These are phyloP conservation scores for Danionella cerebrum DNA, from an alignment of 2,113 vertebrate species.

Conservation along the genomic window DNA sequence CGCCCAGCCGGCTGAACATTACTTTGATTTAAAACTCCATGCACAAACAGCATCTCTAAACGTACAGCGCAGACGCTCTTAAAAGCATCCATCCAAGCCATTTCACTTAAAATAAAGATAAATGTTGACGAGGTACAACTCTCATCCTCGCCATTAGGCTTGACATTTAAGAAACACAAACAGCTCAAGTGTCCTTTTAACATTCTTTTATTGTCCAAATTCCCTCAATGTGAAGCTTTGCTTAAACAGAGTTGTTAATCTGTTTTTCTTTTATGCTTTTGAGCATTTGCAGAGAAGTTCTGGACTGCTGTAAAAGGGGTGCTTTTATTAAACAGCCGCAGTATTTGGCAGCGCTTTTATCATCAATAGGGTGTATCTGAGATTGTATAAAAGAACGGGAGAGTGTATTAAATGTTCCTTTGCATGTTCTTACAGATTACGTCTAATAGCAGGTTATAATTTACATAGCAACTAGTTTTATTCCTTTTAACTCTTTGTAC, in stretches of 20 bases:
- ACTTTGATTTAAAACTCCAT: conserved; percentile 25
- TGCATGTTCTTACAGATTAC: background rate
- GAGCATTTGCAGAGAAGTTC: conserved; percentile 20
- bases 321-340: conserved; percentile 21
- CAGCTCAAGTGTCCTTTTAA: conserved; percentile 64
- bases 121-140: conserved; percentile 49
- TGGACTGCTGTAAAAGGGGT: background rate
- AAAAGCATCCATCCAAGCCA: conserved; percentile 44
- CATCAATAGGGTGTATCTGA: conserved; percentile 9
- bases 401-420: background rate
- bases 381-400: conserved; percentile 22
- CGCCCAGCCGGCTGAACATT: conserved; percentile 28
- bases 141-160: conserved; percentile 48
- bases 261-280: background rate
- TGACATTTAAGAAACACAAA: conserved; percentile 56
- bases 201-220: conserved; percentile 68
- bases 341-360: conserved; percentile 13
- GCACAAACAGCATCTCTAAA: conserved; percentile 38
- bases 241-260: conserved; percentile 38
- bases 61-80: conserved; percentile 40
- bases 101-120: conserved; percentile 46
- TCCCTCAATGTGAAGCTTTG: conserved; percentile 57
- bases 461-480: background rate
- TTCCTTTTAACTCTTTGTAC: background rate
- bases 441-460: background rate